Percentiles rank a stretch among this genome's conserved stretches.
phyloP scores from a whole-genome alignment of 2,888 invertebrate species.

The Dioctria linearis region DNA sequence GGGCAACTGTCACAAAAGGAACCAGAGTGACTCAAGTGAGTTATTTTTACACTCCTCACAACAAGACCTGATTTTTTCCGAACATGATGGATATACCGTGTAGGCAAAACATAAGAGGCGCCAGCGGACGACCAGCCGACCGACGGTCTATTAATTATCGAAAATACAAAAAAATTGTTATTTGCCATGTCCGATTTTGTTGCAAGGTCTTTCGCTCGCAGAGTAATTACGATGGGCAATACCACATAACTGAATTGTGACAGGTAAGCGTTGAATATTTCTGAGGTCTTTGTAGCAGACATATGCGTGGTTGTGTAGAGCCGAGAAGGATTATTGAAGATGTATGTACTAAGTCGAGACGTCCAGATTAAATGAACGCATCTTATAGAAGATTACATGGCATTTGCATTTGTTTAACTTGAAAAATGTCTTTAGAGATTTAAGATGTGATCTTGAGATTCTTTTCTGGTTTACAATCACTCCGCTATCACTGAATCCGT shows the following conservation, averaged over 20 bases:
- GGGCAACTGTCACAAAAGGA: background rate
- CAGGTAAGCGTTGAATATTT: background rate
- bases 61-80: background rate
- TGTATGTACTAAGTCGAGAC: background rate
- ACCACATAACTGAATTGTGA: background rate
- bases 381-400: too few relatives aligned
- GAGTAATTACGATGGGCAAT: background rate
- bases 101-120: background rate
- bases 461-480: too few relatives aligned
- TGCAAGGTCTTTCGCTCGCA: background rate
- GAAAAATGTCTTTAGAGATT: too few relatives aligned
- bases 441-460: too few relatives aligned
- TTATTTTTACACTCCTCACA: background rate
- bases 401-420: too few relatives aligned
- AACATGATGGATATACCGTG: background rate
- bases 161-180: background rate
- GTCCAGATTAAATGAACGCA: too few relatives aligned
- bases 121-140: background rate
- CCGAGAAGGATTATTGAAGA: background rate
- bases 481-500: too few relatives aligned
- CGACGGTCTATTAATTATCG: slow-evolving; percentile 1
- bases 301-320: background rate
- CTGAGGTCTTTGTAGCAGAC: background rate
- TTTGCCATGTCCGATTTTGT: background rate
- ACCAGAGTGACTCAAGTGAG: background rate